Conservation (phyloP, 2,113 vertebrate genomes). For the Trematomus loennbergii region DNA sequence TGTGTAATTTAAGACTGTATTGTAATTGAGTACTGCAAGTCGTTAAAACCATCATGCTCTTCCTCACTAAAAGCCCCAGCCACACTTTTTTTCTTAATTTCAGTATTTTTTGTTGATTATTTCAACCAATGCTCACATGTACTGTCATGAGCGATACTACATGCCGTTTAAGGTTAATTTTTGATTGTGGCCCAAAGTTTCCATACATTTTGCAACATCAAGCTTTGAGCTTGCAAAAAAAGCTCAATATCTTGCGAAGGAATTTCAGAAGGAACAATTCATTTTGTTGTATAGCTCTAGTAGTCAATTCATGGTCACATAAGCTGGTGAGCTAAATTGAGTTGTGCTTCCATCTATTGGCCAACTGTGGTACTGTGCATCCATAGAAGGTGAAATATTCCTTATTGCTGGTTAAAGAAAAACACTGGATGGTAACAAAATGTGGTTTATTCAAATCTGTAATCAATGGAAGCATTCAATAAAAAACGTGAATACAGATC, state of each 20-base stretch:
- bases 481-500: constrained; percentile 60
- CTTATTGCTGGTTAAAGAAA: neutral
- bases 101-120: neutral
- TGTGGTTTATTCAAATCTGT: constrained; percentile 64
- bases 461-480: constrained; percentile 51
- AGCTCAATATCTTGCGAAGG: neutral
- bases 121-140: neutral
- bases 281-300: neutral
- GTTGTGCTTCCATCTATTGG: constrained; percentile 67
- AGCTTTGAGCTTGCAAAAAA: neutral
- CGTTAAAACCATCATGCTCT: neutral
- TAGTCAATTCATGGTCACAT: neutral
- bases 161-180: neutral
- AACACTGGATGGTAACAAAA: constrained; percentile 34
- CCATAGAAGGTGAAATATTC: neutral
- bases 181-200: neutral
- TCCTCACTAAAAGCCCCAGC: neutral
- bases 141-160: neutral
- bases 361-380: constrained; percentile 32
- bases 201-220: neutral
- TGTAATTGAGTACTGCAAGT: neutral
- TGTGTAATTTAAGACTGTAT: neutral
- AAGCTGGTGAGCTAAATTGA: constrained; percentile 3
- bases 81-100: neutral
- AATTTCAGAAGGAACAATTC: neutral